These are phyloP conservation scores for Piprites chloris DNA, from an alignment of 2,113 vertebrate genomes.

Conservation along the genomic window DNA sequence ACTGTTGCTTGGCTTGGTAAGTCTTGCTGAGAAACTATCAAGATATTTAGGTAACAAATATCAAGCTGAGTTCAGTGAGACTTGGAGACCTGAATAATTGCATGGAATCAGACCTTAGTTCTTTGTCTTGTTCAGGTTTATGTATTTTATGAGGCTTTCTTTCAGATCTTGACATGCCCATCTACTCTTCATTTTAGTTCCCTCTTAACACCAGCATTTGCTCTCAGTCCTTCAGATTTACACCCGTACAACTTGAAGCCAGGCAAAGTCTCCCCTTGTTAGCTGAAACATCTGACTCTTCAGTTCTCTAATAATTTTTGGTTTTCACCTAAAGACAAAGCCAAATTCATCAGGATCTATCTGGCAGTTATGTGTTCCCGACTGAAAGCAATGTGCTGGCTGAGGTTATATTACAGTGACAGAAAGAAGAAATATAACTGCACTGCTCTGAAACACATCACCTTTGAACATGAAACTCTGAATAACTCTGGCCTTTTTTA, in stretches of 20 bases:
- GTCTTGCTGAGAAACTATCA: not conserved
- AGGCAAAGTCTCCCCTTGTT: not conserved
- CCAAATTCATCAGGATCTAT: slow-evolving; percentile 5
- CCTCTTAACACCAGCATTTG: not conserved
- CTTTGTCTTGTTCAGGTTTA: not conserved
- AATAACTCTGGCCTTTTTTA: not conserved
- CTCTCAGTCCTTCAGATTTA: not conserved
- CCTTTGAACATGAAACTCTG: not conserved
- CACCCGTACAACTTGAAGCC: not conserved
- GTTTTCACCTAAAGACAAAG: not conserved
- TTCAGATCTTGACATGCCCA: not conserved
- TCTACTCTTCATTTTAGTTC: not conserved
- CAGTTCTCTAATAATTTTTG: not conserved
- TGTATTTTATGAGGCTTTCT: not conserved
- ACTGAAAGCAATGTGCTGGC: not conserved
- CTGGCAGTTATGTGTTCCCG: not conserved
- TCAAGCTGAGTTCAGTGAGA: not conserved
- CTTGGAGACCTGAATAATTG: not conserved
- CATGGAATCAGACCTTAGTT: not conserved
- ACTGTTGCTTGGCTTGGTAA: not conserved
- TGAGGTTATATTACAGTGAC: not conserved
- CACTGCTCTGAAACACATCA: not conserved
- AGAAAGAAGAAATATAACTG: slow-evolving; percentile 36
- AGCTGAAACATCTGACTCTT: not conserved
- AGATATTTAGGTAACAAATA: not conserved